Base-by-base conservation (phyloP, 2,888 invertebrate genomes). In the Plagodis pulveraria region DNA sequence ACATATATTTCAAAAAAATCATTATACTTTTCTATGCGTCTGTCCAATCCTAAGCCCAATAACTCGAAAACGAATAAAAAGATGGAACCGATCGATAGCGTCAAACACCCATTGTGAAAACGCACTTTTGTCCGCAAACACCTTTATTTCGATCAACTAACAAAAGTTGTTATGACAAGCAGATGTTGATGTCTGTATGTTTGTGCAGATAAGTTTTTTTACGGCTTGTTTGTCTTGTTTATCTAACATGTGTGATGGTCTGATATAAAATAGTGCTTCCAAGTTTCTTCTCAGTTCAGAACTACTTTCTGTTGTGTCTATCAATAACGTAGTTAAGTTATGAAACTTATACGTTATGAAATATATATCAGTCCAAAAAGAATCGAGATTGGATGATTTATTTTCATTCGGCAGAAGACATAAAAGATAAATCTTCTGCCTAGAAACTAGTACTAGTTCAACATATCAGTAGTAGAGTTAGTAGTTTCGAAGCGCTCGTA, bases 121-220 rank as follows among this genome's bases (percentile, higher is more conserved):
- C 41, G 44, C 70, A 78, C 80, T 83, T 79, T 84, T 85, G 86
- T 87, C 74, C 79, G 80, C 77, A 84, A 87, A 89, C 91, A 91
- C 91, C 89, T 91, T 91, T 90, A 85, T 86, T 62, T 46, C 8
- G 56, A 55, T 63, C 73, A 71, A 42, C 60, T 78, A 81, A 87
- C 82, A 85, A 84, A 81, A 81, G 84, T 80, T 87, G 84, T 88
- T 89, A 80, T 86, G 88, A 88, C 88, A 80, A 73, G 78, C 91
- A 91, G 90, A 84, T 91, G 91, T 71, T 74, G 84, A 85, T 79
- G 84, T 75, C 81, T 83, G 72, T 84, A 77, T 79, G 77, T 79
- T 75, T 74, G 45, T 45, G 41, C 35, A 56, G 60, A 61, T 61
- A 56, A 56, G 34, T 10, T 38, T 60, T 52, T 52, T 45, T 52